Conservation (phyloP, 2,113 vertebrate species). For the Burhinus oedicnemus region DNA sequence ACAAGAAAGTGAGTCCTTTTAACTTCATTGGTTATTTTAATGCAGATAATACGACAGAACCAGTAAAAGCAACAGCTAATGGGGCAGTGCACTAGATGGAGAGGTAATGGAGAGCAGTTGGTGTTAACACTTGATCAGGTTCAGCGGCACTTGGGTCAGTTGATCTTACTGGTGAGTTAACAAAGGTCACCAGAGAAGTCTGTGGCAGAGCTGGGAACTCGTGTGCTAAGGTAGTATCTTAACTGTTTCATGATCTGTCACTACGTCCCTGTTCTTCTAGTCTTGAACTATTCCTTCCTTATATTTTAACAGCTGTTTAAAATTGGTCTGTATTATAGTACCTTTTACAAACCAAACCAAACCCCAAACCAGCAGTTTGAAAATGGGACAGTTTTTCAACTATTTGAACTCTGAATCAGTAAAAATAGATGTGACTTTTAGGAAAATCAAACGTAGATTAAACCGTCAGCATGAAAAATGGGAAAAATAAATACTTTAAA, state of each 20-base stretch:
- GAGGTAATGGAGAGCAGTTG: not conserved
- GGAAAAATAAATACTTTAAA: not conserved
- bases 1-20: not conserved
- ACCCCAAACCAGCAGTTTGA: not conserved
- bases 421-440: not conserved
- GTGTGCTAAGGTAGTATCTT: not conserved
- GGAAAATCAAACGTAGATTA: not conserved
- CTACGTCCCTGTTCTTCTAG: fast-evolving
- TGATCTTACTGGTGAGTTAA: not conserved
- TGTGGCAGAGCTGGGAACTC: not conserved
- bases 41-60: not conserved
- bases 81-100: not conserved
- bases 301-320: not conserved
- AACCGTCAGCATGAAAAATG: not conserved
- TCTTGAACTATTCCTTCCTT: not conserved
- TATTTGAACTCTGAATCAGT: not conserved
- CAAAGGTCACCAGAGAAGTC: not conserved
- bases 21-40: not conserved
- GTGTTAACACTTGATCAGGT: not conserved
- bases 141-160: not conserved
- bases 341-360: not conserved
- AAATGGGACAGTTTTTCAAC: not conserved
- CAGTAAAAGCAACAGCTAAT: not conserved
- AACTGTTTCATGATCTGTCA: not conserved
- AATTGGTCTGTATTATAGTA: not conserved